Conservation (phyloP, 2,113 vertebrate genomes). For the Dryoscopus gambensis region DNA sequence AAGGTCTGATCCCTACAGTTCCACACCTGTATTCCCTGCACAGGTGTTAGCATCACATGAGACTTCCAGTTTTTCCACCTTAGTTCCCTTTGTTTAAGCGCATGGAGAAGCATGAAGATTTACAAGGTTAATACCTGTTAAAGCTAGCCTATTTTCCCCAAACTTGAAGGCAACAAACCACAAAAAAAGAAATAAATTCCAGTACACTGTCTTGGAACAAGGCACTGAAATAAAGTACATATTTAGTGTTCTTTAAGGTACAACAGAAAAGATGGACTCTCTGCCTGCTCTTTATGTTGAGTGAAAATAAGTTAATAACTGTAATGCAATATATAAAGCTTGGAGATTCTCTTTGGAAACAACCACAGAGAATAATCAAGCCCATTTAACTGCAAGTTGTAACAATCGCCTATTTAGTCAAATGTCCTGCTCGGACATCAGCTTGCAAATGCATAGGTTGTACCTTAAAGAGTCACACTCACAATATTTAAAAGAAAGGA, state of each 20-base stretch:
- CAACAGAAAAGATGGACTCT: neutral
- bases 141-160: neutral
- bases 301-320: neutral
- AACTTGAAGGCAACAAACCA: neutral
- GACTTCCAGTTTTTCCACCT: neutral
- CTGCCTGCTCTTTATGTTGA: neutral
- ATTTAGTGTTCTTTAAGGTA: neutral
- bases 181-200: neutral
- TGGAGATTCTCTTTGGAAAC: neutral
- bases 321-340: neutral
- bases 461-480: neutral
- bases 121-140: neutral
- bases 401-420: neutral
- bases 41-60: neutral
- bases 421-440: neutral
- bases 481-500: neutral
- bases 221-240: neutral
- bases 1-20: neutral
- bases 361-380: neutral
- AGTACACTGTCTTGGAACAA: neutral
- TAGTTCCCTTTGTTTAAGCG: neutral
- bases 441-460: accelerated
- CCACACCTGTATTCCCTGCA: neutral
- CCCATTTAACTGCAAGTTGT: neutral
- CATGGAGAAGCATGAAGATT: neutral